Base-by-base conservation (phyloP, 2,797 vertebrate genomes). In the Gastrophryne carolinensis region DNA sequence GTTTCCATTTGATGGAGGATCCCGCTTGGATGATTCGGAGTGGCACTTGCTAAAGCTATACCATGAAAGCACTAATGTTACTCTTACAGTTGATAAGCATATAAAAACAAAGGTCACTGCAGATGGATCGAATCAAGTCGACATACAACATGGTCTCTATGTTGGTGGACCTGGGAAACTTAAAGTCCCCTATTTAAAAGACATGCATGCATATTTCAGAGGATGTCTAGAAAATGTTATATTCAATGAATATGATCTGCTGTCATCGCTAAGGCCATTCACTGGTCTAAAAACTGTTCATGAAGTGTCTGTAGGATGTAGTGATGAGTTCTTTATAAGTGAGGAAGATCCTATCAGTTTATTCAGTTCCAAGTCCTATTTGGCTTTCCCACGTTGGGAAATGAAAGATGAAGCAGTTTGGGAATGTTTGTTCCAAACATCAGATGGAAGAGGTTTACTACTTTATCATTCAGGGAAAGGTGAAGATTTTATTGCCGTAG, bases 241-340 rank as follows among this genome's bases (percentile, higher is more conserved):
- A 2, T 95, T 97, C 87, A 96, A 98, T 62, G 81, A 92, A 39
- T 86, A 89, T 61, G 88, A 96, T 73, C 72, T 98, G 71, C 81
- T 98, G 54, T 87, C 83, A 7, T 95, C 94, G 34, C 88, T 97
- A 24, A 90, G 93, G 81, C 85, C 93, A 2, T 93, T 92, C 72
- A 82, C 91, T 19, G 93, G 92, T 44, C 90, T 94, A 69, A 97
- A 92, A 88, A 93, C 83, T 15, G 83, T 96, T 76, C 84, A 90
- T 73, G 95, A 98, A 80, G 94, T 98, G 67, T 98, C 92, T 0
- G 84, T 95, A 44, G 94, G 94, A 41, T 98, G 95, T 79, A 98
- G 86, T 75, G 92, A 94, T 15, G 93, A 96, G 75, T 96, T 98
- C 86, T 95, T 95, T 81, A 90, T 94, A 49, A 86, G 80, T 1